Evolutionary conservation across 2,113 vertebrate species (phyloP).

Genomic region (Willisornis vidua): DNA sequence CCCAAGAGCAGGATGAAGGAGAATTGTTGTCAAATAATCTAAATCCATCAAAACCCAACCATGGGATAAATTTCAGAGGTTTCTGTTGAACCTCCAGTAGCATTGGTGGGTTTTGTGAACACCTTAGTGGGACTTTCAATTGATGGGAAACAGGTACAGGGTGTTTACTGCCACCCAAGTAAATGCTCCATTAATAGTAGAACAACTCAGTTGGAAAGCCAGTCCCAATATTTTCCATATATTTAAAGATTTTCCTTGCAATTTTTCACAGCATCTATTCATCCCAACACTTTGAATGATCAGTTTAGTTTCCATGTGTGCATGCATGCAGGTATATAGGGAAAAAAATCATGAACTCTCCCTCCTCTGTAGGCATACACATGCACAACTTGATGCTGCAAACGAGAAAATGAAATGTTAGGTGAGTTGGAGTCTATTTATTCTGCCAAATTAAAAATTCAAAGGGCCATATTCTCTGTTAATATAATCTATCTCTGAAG

Average conservation of each 20-base stretch:
- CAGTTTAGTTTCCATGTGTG: neutral
- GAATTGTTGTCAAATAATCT: neutral
- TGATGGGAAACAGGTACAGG: neutral
- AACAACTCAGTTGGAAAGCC: neutral
- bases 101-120: neutral
- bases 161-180: neutral
- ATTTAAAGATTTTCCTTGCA: neutral
- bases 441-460: neutral
- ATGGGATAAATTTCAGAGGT: neutral
- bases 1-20: neutral
- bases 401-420: neutral
- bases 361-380: accelerated
- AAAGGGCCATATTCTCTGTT: neutral
- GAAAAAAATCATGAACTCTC: neutral
- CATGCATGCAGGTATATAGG: accelerated
- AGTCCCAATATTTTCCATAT: neutral
- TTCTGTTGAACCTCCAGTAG: neutral
- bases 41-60: neutral
- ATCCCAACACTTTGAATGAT: neutral
- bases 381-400: neutral
- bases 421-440: neutral
- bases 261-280: neutral
- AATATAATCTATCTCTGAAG: neutral
- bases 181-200: neutral
- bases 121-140: neutral